Evolutionary conservation across 2,888 invertebrate species (phyloP).

Genomic region (Tolmerus cingulatus): DNA sequence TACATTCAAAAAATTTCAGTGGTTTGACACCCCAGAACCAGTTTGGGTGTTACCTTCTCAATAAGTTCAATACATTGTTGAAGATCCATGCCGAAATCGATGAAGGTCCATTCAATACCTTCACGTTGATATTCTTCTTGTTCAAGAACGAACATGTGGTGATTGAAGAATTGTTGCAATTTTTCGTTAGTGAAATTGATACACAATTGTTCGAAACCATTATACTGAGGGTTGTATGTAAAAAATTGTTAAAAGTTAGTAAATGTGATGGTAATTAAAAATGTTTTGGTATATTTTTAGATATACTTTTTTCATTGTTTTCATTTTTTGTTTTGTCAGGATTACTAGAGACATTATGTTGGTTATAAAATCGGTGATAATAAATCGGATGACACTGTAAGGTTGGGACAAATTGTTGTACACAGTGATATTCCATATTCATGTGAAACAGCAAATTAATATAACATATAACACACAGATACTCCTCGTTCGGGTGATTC

Average conservation of each 20-base stretch:
- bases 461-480: background rate
- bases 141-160: constrained; percentile 93
- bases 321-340: background rate
- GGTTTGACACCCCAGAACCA: background rate
- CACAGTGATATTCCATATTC: background rate
- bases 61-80: constrained; percentile 80
- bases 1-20: background rate
- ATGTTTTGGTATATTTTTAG: background rate
- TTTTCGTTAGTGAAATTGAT: constrained; percentile 95
- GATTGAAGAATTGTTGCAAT: constrained; percentile 94
- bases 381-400: background rate
- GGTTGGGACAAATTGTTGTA: background rate
- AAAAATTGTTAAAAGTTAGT: constrained; percentile 3
- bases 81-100: constrained; percentile 93
- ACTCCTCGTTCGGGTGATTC: background rate
- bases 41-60: constrained; percentile 69
- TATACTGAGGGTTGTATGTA: constrained; percentile 68
- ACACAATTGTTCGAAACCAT: constrained; percentile 93
- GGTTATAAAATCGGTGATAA: background rate
- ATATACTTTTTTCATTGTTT: background rate
- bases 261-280: background rate
- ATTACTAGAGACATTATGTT: background rate
- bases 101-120: constrained; percentile 92
- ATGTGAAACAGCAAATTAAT: background rate
- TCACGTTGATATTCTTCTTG: constrained; percentile 92